Evolutionary conservation across 2,888 invertebrate species (phyloP).

Genomic region (Trypoxylon attenuatum): DNA sequence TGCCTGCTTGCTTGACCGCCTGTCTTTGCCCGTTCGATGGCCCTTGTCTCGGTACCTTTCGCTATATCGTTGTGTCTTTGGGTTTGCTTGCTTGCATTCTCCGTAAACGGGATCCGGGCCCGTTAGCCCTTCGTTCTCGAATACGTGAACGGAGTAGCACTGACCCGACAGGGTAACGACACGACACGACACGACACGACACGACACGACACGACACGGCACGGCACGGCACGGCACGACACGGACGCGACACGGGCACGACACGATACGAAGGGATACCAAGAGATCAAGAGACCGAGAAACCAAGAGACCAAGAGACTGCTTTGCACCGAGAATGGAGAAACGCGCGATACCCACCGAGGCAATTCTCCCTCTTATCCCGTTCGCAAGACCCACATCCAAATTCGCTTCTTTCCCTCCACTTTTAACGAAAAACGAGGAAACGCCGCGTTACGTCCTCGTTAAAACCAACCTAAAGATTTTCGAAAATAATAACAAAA

Average conservation of each 20-base stretch:
- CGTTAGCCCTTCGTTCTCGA: no score
- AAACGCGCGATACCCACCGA: constrained; percentile 65
- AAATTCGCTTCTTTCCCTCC: constrained; percentile 40
- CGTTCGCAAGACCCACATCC: constrained; percentile 59
- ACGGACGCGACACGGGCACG: no score
- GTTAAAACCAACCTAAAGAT: constrained; percentile 66
- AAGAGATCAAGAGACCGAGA: not conserved
- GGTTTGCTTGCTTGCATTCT: not conserved
- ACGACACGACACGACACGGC: no score
- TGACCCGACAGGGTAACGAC: no score
- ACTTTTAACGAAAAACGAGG: constrained; percentile 31
- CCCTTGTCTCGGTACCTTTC: not conserved
- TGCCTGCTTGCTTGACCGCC: constrained; percentile 6
- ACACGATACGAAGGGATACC: not conserved
- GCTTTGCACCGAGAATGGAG: no score
- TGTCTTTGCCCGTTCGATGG: constrained; percentile 12
- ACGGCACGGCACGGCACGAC: no score
- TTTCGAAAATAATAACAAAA: constrained; percentile 74
- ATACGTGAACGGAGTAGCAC: no score
- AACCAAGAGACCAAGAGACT: not conserved
- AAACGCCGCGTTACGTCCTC: constrained; percentile 51
- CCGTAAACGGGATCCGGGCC: no score
- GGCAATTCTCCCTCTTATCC: constrained; percentile 59
- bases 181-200: no score
- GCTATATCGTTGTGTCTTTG: not conserved